Evolutionary conservation across 2,113 vertebrate species (phyloP).

Genomic region (Condylura cristata): DNA sequence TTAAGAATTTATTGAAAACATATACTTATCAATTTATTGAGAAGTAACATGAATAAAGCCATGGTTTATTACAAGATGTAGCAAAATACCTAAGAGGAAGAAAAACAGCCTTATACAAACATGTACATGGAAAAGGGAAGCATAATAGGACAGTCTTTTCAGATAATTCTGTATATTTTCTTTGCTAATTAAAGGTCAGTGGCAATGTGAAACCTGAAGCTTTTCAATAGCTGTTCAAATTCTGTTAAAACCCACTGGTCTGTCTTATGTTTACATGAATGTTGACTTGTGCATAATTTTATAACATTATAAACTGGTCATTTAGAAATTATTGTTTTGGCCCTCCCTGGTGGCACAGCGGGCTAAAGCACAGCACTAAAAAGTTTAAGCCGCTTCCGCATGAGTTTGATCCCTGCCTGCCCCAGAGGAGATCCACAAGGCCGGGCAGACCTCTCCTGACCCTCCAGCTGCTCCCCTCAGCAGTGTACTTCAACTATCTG

Average conservation of each 20-base stretch:
- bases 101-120: background rate
- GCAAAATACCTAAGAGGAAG: background rate
- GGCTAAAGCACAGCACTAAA: too few species aligned
- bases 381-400: too few species aligned
- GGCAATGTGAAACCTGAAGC: background rate
- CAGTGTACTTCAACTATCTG: too few species aligned
- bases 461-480: too few species aligned
- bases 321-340: conserved; percentile 33
- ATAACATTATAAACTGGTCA: background rate
- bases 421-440: too few species aligned
- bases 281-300: background rate
- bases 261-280: background rate
- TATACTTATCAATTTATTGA: background rate
- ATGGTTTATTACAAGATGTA: background rate
- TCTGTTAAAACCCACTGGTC: background rate
- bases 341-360: too few species aligned
- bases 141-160: background rate
- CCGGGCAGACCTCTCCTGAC: too few species aligned
- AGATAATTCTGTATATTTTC: background rate
- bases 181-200: background rate
- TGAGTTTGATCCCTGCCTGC: too few species aligned
- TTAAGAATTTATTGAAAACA: background rate
- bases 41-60: background rate
- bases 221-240: background rate
- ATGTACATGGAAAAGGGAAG: background rate